Conservation (phyloP, 2,888 invertebrate genomes). For the Ischnus inquisitorius region DNA sequence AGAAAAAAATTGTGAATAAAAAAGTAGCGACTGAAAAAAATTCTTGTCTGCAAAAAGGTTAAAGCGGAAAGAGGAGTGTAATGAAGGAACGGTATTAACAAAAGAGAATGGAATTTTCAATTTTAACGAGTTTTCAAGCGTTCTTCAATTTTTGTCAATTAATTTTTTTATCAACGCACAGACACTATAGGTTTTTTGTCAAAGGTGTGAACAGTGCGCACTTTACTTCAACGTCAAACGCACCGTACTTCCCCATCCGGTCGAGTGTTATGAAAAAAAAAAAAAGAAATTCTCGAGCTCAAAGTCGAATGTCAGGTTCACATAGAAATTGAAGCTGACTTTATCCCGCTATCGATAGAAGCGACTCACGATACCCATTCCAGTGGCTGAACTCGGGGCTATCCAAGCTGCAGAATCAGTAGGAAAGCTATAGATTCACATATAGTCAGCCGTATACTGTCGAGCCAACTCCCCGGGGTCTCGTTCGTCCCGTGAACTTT, state of each 20-base stretch:
- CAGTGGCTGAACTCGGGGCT: not conserved
- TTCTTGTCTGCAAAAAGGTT: not conserved
- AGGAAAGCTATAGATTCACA: slow-evolving; percentile 27
- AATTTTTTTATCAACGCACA: too few species aligned
- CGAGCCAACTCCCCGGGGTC: slow-evolving; percentile 52
- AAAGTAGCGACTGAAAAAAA: too few species aligned
- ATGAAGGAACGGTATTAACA: too few species aligned
- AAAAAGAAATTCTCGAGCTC: not conserved
- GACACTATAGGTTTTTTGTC: too few species aligned
- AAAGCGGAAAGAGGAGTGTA: not conserved
- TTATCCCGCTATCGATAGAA: not conserved
- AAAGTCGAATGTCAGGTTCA: slow-evolving; percentile 2
- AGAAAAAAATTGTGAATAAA: not conserved
- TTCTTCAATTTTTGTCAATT: too few species aligned
- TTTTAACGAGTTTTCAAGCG: too few species aligned
- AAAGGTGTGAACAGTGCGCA: too few species aligned
- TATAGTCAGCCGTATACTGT: not conserved
- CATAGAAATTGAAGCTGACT: slow-evolving; percentile 1
- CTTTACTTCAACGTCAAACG: too few species aligned
- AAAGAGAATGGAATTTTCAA: too few species aligned
- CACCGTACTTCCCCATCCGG: too few species aligned
- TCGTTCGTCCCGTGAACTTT: slow-evolving; percentile 67
- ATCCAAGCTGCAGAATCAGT: slow-evolving; percentile 14
- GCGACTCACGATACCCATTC: not conserved
- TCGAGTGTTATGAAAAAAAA: not conserved